Percentiles rank a stretch among this genome's conserved stretches.
phyloP scores from a whole-genome alignment of 2,888 invertebrate species.

The Drosophila rellima region DNA sequence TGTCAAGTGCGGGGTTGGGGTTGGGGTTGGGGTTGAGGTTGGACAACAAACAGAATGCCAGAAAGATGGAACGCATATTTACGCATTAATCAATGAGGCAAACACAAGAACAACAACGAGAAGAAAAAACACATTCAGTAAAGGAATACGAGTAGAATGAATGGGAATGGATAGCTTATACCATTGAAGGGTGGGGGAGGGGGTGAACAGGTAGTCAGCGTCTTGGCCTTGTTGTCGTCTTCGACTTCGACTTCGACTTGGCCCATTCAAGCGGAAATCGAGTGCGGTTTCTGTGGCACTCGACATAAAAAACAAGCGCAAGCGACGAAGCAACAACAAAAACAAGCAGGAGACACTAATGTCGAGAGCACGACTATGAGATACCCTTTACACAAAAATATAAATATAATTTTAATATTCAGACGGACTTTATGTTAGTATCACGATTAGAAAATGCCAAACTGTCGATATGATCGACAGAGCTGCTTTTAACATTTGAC shows the following conservation, averaged over 20 bases:
- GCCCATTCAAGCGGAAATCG: constrained; percentile 74
- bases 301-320: constrained; percentile 65
- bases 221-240: constrained; percentile 16
- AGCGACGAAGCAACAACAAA: constrained; percentile 2
- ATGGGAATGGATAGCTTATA: constrained; percentile 29
- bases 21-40: constrained; percentile 29
- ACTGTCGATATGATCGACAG: no score
- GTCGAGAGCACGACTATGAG: no score
- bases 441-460: no score
- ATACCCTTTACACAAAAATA: no score
- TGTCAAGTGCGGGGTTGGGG: neutral
- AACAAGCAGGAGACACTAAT: no score
- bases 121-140: neutral
- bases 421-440: no score
- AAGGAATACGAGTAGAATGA: constrained; percentile 17
- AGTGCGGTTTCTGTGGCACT: constrained; percentile 68
- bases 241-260: constrained; percentile 27
- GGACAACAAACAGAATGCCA: constrained; percentile 66
- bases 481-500: no score
- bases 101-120: constrained; percentile 43
- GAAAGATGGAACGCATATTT: constrained; percentile 71
- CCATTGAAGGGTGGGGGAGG: constrained; percentile 5
- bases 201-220: constrained; percentile 57
- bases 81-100: constrained; percentile 80
- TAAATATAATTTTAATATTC: no score